Evolutionary conservation across 1,140 invertebrate genomes (phyloP).

Genomic region (Caenorhabditis latens): DNA sequence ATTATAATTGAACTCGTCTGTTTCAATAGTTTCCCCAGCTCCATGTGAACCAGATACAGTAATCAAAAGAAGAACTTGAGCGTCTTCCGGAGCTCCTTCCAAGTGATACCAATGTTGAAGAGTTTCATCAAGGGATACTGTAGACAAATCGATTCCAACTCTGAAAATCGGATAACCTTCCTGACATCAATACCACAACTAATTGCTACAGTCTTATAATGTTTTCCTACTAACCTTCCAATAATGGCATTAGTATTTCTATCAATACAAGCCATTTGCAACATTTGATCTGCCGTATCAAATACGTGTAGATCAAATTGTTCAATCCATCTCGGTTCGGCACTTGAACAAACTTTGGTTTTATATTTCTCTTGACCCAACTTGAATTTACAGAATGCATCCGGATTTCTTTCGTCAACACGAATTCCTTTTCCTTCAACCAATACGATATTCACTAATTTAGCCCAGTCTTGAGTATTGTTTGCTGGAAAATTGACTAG

Average conservation of each 20-base stretch:
- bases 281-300: conserved; percentile 87
- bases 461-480: conserved; percentile 88
- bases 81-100: conserved; percentile 83
- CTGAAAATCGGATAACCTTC: conserved; percentile 79
- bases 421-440: conserved; percentile 92
- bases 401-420: conserved; percentile 88
- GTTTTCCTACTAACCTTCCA: conserved; percentile 81
- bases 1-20: conserved; percentile 79
- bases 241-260: conserved; percentile 89
- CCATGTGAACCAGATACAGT: conserved; percentile 93
- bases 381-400: conserved; percentile 97
- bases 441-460: conserved; percentile 93
- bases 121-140: conserved; percentile 89
- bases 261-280: conserved; percentile 92
- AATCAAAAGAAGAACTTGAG: conserved; percentile 86
- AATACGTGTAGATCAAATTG: conserved; percentile 97
- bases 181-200: too few species aligned
- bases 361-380: conserved; percentile 98
- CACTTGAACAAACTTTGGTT: conserved; percentile 86
- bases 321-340: conserved; percentile 92
- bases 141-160: conserved; percentile 87
- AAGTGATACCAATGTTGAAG: conserved; percentile 89
- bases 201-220: too few species aligned
- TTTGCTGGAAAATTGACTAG: not conserved
- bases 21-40: conserved; percentile 69